Evolutionary conservation across 2,797 vertebrate species (phyloP).

Genomic region (Graptemys geographica): DNA sequence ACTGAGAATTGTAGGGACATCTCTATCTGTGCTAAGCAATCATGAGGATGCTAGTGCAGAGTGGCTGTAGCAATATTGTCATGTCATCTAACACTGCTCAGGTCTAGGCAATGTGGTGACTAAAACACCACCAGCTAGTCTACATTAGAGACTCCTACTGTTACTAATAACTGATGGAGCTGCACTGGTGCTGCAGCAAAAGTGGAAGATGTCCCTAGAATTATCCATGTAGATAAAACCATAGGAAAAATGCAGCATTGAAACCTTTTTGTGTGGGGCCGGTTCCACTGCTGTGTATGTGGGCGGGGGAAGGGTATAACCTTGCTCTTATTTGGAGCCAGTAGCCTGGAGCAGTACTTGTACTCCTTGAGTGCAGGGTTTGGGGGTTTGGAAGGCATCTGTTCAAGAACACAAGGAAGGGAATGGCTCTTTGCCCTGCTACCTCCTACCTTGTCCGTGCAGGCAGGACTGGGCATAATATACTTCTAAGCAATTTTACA

Average conservation of each 20-base stretch:
- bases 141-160: not conserved
- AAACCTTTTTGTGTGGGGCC: not conserved
- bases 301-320: not conserved
- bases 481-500: not conserved
- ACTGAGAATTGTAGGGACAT: not conserved
- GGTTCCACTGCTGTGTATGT: not conserved
- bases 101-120: not conserved
- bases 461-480: not conserved
- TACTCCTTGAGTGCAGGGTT: not conserved
- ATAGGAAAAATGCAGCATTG: not conserved
- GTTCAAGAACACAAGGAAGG: not conserved
- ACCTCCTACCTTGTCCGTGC: not conserved
- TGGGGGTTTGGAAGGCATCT: not conserved
- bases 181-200: not conserved
- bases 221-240: not conserved
- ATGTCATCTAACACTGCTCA: not conserved
- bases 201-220: not conserved
- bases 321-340: not conserved
- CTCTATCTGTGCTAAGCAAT: not conserved
- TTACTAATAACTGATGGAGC: not conserved
- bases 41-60: not conserved
- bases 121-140: not conserved
- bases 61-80: not conserved
- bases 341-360: not conserved
- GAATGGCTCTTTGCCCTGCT: not conserved